phyloP scores from a whole-genome alignment of 1,140 invertebrate genomes.

The Solenopsis invicta region DNA sequence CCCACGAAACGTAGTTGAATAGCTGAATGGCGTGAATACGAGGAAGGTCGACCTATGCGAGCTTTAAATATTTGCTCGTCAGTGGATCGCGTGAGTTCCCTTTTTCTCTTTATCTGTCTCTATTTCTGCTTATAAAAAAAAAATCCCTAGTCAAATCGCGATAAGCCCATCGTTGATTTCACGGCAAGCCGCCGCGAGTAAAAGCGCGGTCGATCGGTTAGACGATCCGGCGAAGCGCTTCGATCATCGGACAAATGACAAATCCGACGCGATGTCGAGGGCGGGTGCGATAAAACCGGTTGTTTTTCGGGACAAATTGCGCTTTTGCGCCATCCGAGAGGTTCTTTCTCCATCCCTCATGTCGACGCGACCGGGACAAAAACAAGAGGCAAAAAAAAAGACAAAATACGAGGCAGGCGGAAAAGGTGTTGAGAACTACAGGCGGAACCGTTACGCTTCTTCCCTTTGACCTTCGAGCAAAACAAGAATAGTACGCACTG shows the following conservation, averaged over 20 bases:
- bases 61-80: constrained; percentile 51
- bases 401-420: background rate
- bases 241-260: constrained; percentile 78
- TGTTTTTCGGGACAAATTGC: constrained; percentile 75
- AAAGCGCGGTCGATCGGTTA: constrained; percentile 5
- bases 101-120: background rate
- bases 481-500: constrained; percentile 29
- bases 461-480: constrained; percentile 59
- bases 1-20: constrained; percentile 20
- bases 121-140: background rate
- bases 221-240: constrained; percentile 48
- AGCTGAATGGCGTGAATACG: constrained; percentile 1
- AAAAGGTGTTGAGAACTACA: constrained; percentile 53
- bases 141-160: constrained; percentile 28
- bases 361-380: constrained; percentile 12
- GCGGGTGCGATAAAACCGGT: constrained; percentile 66
- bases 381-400: constrained; percentile 49
- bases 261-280: constrained; percentile 74
- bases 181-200: background rate
- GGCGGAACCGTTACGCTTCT: constrained; percentile 50
- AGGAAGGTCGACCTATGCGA: constrained; percentile 1
- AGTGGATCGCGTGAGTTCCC: background rate
- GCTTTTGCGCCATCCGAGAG: constrained; percentile 68
- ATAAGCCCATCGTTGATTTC: constrained; percentile 39
- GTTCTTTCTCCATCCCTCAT: constrained; percentile 43